These are phyloP conservation scores for Harpegnathos saltator DNA, from an alignment of 1,140 invertebrate species.

Conservation along the genomic window DNA sequence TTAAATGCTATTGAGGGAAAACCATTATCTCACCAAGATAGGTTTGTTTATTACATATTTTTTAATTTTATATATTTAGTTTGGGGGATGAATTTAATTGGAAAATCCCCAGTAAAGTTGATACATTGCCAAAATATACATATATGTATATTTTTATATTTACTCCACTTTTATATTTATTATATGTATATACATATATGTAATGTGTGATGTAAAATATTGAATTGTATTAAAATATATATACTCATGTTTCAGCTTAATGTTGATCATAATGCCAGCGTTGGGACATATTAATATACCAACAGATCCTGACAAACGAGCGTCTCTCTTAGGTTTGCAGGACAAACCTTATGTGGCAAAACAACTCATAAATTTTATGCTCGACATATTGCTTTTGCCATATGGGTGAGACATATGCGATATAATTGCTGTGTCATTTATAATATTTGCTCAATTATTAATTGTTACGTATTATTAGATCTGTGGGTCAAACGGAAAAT, in stretches of 20 bases:
- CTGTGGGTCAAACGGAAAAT: slow-evolving; percentile 77
- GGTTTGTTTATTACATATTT: slow-evolving; percentile 84
- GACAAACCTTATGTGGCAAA: slow-evolving; percentile 88
- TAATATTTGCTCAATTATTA: slow-evolving; percentile 13
- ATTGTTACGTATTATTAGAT: slow-evolving; percentile 58
- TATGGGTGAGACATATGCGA: slow-evolving; percentile 89
- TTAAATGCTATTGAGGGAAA: slow-evolving; percentile 93
- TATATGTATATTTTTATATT: too few relatives aligned
- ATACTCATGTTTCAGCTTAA: slow-evolving; percentile 87
- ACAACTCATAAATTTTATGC: slow-evolving; percentile 91
- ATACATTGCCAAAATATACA: too few relatives aligned
- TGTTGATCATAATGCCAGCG: slow-evolving; percentile 93
- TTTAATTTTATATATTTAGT: neutral
- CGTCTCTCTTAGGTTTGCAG: slow-evolving; percentile 87
- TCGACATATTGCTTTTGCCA: slow-evolving; percentile 94
- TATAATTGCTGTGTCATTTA: slow-evolving; percentile 35
- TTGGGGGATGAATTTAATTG: too few relatives aligned
- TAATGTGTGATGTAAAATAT: slow-evolving; percentile 10
- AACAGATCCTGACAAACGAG: slow-evolving; percentile 88
- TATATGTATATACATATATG: too few relatives aligned
- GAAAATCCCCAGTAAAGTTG: too few relatives aligned
- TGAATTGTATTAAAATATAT: neutral
- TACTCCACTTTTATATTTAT: too few relatives aligned
- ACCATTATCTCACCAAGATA: slow-evolving; percentile 94
- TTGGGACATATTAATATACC: slow-evolving; percentile 91